phyloP scores from a whole-genome alignment of 2,797 vertebrate species.

The Eulemur coronatus region DNA sequence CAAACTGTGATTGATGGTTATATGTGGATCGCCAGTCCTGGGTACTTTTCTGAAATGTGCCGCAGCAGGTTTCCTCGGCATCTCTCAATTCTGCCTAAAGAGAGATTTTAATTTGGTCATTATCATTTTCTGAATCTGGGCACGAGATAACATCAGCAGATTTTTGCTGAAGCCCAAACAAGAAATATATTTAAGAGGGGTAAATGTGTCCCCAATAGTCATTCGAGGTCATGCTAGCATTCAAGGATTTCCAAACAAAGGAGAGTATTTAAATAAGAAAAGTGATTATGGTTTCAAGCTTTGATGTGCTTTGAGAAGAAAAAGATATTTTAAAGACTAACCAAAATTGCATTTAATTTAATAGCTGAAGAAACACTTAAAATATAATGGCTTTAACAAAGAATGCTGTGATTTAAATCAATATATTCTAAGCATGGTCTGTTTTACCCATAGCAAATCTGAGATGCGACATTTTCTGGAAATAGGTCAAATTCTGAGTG shows the following conservation, averaged over 20 bases:
- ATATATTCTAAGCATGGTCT: background rate
- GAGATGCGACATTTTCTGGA: background rate
- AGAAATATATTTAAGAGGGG: background rate
- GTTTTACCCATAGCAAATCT: background rate
- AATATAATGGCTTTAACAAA: background rate
- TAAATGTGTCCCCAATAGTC: background rate
- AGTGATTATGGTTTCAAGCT: background rate
- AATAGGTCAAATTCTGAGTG: background rate
- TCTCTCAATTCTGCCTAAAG: background rate
- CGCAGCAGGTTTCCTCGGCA: background rate
- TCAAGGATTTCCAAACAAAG: constrained; percentile 67
- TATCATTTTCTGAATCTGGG: background rate
- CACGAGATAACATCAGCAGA: background rate
- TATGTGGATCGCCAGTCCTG: background rate
- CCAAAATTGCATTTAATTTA: background rate
- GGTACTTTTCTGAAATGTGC: background rate
- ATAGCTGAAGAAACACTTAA: background rate
- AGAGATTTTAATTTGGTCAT: constrained; percentile 35
- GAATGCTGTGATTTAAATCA: background rate
- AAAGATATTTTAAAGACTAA: background rate
- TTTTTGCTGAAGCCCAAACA: constrained; percentile 16
- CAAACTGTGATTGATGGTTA: background rate
- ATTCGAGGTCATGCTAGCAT: background rate
- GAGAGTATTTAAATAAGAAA: background rate
- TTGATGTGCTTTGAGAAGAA: background rate